Evolutionary conservation across 1,140 invertebrate genomes (phyloP).

Genomic region (Hormaphis cornu): DNA sequence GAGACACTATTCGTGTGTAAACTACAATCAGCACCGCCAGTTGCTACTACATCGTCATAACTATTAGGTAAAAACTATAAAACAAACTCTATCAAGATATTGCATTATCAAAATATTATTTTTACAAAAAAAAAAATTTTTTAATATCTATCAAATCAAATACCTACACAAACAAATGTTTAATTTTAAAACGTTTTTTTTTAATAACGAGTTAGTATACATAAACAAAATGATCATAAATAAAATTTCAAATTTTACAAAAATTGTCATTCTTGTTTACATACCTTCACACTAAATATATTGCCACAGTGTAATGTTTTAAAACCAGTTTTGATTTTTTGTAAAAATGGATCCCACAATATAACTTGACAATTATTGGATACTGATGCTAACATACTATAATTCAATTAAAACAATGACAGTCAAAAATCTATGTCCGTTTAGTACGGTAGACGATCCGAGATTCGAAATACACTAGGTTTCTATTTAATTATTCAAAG

Average conservation of each 20-base stretch:
- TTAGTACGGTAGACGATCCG: conserved; percentile 69
- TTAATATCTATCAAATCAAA: too few relatives aligned
- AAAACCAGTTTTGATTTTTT: conserved; percentile 59
- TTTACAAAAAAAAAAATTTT: too few relatives aligned
- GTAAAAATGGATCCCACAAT: conserved; percentile 79
- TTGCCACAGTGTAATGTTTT: conserved; percentile 81
- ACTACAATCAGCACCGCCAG: conserved; percentile 78
- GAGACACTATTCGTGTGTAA: conserved; percentile 70
- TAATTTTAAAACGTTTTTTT: too few relatives aligned
- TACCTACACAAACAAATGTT: too few relatives aligned
- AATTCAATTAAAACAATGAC: conserved; percentile 36
- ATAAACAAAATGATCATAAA: too few relatives aligned
- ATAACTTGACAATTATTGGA: conserved; percentile 89
- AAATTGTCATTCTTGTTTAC: background rate
- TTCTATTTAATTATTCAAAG: conserved; percentile 37
- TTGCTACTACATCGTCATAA: conserved; percentile 64
- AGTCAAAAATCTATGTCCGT: conserved; percentile 58
- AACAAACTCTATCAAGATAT: conserved; percentile 32
- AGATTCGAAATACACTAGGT: conserved; percentile 63
- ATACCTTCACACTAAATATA: conserved; percentile 90
- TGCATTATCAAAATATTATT: background rate
- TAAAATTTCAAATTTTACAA: conserved; percentile 37
- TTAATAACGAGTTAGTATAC: too few relatives aligned
- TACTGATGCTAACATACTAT: conserved; percentile 78
- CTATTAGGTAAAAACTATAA: conserved; percentile 60